Evolutionary conservation across 2,797 vertebrate species (phyloP).

Genomic region (Chaetodon trifasciatus): DNA sequence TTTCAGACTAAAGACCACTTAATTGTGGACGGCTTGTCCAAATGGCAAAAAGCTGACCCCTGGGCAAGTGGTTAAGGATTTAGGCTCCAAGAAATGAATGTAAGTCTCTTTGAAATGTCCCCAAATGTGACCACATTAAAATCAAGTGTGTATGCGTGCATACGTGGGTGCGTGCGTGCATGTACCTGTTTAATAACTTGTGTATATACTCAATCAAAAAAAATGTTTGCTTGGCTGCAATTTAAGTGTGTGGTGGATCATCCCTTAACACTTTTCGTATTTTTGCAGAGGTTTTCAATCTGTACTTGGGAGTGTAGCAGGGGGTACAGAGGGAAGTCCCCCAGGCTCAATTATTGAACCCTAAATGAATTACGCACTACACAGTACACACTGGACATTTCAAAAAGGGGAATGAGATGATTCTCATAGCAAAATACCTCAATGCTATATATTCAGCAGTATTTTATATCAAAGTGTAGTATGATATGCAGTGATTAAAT

Average conservation of each 20-base stretch:
- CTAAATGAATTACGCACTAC: no score
- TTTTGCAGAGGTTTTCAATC: neutral
- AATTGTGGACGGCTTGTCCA: no score
- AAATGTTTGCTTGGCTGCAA: no score
- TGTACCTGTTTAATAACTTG: neutral
- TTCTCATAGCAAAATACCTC: neutral
- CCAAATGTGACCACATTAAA: no score
- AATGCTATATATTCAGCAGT: neutral
- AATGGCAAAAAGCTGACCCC: no score
- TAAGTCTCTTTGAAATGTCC: no score
- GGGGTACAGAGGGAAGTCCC: neutral
- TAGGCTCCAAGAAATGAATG: no score
- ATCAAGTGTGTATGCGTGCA: no score
- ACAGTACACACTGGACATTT: no score
- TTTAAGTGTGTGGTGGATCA: neutral
- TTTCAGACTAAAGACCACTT: no score
- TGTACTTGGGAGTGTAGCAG: neutral
- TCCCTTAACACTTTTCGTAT: neutral
- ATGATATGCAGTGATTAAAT: neutral
- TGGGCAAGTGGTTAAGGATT: no score
- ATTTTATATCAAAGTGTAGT: neutral
- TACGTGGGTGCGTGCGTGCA: neutral
- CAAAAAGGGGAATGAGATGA: neutral
- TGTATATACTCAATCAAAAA: neutral
- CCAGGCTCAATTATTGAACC: neutral